These are phyloP conservation scores for Pseudorhiza aurosa DNA, from an alignment of 30 jellyfish, hydroid and myxozoan species.

Conservation along the genomic window DNA sequence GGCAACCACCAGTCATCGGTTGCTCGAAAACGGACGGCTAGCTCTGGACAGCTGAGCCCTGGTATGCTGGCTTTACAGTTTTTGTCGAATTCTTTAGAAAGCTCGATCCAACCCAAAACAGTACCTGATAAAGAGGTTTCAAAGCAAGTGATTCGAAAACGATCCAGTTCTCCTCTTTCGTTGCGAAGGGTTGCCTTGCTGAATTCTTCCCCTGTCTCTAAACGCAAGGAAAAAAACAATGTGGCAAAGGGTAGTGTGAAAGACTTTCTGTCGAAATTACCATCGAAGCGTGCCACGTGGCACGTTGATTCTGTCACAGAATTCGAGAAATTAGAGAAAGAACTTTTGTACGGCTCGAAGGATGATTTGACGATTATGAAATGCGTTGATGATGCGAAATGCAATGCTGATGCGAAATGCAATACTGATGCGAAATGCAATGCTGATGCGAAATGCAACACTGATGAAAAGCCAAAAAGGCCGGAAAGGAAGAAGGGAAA, in stretches of 20 bases:
- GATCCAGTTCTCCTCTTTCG: constrained; percentile 39
- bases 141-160: not conserved
- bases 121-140: not conserved
- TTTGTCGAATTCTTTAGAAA: constrained; percentile 73
- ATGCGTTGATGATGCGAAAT: not conserved
- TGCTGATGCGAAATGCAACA: not conserved
- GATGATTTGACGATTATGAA: constrained; percentile 57
- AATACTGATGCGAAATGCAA: not conserved
- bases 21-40: constrained; percentile 3
- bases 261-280: constrained; percentile 14
- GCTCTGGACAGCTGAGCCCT: constrained; percentile 33
- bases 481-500: constrained; percentile 64
- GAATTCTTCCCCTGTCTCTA: constrained; percentile 61
- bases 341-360: constrained; percentile 30
- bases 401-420: not conserved
- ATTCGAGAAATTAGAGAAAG: constrained; percentile 41
- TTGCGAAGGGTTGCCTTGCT: constrained; percentile 56
- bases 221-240: not conserved
- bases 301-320: constrained; percentile 48
- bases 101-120: constrained; percentile 58
- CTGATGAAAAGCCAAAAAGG: constrained; percentile 38
- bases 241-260: not conserved
- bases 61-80: constrained; percentile 93
- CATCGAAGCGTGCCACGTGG: constrained; percentile 69
- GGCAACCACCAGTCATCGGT: constrained; percentile 30